phyloP scores from a whole-genome alignment of 2,797 vertebrate genomes.

The Pogoniulus pusillus region DNA sequence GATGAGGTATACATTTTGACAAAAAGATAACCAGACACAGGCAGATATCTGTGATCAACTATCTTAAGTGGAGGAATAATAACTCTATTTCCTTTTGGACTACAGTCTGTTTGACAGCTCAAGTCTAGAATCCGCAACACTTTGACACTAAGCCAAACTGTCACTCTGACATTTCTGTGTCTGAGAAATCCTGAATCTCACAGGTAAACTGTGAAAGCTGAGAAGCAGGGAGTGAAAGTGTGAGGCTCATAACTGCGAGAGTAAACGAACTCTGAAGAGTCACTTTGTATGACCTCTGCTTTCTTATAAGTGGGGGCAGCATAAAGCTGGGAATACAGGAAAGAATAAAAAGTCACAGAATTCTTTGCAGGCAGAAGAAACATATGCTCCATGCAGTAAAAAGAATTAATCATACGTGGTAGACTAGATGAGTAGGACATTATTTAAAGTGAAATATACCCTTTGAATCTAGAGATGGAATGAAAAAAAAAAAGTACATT shows the following conservation, averaged over 20 bases:
- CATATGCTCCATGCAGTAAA: constrained; percentile 1
- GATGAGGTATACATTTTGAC: neutral
- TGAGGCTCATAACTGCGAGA: constrained; percentile 30
- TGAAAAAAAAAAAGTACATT: constrained; percentile 1
- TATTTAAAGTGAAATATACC: constrained; percentile 61
- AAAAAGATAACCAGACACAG: neutral
- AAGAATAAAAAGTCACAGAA: neutral
- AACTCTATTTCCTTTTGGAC: constrained; percentile 38
- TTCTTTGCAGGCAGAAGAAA: constrained; percentile 17
- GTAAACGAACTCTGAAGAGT: constrained; percentile 50
- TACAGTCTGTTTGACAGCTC: constrained; percentile 47
- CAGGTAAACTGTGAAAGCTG: constrained; percentile 68
- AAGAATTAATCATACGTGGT: constrained; percentile 17
- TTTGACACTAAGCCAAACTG: constrained; percentile 71
- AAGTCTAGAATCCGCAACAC: neutral
- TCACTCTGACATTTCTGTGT: constrained; percentile 64
- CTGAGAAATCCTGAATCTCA: constrained; percentile 48
- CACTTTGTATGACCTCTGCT: constrained; percentile 25
- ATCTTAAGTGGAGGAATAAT: constrained; percentile 39
- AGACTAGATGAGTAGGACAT: constrained; percentile 29
- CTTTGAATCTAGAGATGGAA: constrained; percentile 21
- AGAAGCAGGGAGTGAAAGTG: constrained; percentile 19
- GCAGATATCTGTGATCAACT: constrained; percentile 25
- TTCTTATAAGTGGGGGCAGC: constrained; percentile 15
- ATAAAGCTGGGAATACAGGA: neutral